A percentile compares a stretch with the other conserved stretches of the same genome.
These are phyloP conservation scores for Perdita meconis DNA, from an alignment of 2,888 invertebrate genomes.

Conservation along the genomic window DNA sequence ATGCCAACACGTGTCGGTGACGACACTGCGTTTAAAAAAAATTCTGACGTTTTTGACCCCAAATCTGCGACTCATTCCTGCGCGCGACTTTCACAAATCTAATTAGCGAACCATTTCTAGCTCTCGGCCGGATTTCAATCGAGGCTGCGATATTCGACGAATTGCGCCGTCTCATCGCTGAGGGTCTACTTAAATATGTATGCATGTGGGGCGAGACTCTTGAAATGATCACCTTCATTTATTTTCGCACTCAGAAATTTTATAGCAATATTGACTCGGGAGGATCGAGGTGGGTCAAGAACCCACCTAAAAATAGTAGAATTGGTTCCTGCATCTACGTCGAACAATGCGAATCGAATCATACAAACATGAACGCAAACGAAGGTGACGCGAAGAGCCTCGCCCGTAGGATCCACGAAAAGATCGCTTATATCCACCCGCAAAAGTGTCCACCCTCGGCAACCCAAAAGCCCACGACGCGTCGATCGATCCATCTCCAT, in stretches of 20 bases:
- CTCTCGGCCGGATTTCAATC: neutral
- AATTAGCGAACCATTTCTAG: neutral
- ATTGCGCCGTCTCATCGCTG: neutral
- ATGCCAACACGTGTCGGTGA: neutral
- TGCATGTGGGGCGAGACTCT: neutral
- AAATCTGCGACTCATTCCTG: neutral
- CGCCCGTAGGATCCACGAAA: conserved; percentile 5
- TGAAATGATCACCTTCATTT: neutral
- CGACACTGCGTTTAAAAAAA: neutral
- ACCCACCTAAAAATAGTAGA: neutral
- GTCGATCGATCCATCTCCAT: conserved; percentile 45
- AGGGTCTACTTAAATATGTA: neutral
- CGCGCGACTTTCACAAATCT: neutral
- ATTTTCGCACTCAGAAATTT: neutral
- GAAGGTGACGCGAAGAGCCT: neutral
- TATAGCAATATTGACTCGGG: too few relatives aligned
- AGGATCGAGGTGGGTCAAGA: neutral
- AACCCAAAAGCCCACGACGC: neutral
- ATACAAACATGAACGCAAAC: neutral
- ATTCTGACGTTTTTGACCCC: neutral
- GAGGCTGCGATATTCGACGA: neutral
- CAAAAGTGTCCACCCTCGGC: conserved; percentile 6
- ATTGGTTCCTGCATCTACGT: too few relatives aligned
- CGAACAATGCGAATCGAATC: neutral
- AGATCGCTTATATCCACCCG: neutral